Percentiles rank a stretch among this genome's conserved stretches.
Evolutionary conservation across 2,797 vertebrate genomes (phyloP).

Genomic region (Scolopax rusticola): DNA sequence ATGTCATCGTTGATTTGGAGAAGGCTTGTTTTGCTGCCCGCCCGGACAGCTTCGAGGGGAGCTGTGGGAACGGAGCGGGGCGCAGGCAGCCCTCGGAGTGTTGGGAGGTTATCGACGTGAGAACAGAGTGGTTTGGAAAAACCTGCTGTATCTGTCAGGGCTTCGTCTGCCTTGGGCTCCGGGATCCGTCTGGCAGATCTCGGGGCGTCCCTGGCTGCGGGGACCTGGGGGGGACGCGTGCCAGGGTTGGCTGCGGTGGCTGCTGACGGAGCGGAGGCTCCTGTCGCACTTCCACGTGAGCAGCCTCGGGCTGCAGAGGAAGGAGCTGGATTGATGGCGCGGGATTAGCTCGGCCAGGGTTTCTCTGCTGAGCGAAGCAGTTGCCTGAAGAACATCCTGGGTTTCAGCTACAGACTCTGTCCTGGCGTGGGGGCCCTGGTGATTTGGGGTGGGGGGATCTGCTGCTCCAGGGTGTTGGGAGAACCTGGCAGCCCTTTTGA

Average conservation of each 20-base stretch:
- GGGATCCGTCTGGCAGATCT: not conserved
- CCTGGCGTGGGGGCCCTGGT: not conserved
- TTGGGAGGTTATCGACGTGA: not conserved
- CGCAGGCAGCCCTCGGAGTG: accelerated
- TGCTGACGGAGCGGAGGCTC: not conserved
- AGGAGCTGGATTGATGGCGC: not conserved
- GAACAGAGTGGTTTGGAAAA: not conserved
- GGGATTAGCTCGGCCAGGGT: not conserved
- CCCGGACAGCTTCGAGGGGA: not conserved
- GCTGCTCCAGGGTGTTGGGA: not conserved
- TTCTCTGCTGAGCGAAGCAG: not conserved
- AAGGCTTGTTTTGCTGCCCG: not conserved
- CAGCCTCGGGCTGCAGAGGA: not conserved
- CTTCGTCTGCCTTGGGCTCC: not conserved
- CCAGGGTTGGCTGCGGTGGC: not conserved
- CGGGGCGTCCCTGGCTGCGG: not conserved
- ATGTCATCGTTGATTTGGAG: not conserved
- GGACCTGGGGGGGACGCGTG: not conserved
- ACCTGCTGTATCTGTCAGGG: not conserved
- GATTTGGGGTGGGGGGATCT: not conserved
- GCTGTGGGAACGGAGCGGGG: not conserved
- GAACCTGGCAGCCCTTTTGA: not conserved
- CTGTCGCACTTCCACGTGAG: not conserved
- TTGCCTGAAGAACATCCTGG: accelerated
- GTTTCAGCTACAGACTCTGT: not conserved